Evolutionary conservation across 2,888 invertebrate genomes (phyloP), one percentile per base, ranked within the genome.

Genomic region (Drosophila glabriapex): DNA sequence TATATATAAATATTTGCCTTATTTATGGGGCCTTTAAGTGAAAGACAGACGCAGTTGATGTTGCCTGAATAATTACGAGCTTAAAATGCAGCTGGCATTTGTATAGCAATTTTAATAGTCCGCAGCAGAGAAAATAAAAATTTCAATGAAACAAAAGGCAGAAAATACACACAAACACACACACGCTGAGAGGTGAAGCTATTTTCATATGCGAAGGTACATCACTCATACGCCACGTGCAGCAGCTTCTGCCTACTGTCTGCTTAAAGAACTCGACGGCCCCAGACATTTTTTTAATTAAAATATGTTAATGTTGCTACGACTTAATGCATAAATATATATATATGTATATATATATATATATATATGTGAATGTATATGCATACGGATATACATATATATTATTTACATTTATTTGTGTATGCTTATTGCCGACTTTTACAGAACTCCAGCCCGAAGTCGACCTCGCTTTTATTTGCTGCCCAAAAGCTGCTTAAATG

Each of bases 171-270:
- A 7, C 10, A 7, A 0, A 9, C 46, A 19, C 54, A 33, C 16
- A 33, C 37, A 46, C 29, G 41, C 25, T 29, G 28, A 35, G 19
- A 56, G 46, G 14, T 35, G 28, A n/a, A 46, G 31, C 52, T 33
- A 46, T 58, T 25, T 25, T 25, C 53, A 35, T 63, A 56, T 53
- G 39, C 19, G n/a, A 46, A 50, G 41, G 61, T 55, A 59, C 80
- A 86, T 86, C 82, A 82, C 87, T 82, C 85, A 89, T 84, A 76
- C 85, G 85, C 87, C 73, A 76, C 53, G 73, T 83, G 76, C 77
- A 68, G 46, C 75, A 14, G 29, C 9, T 16, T 28, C 49, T 19
- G 65, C 35, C 59, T 65, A 29, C 49, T 49, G 31, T 31, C 14
- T 14, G 35, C 2, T 55, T 6, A 55, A 63, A 49, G 43, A 63